Base-by-base conservation (phyloP, 23 tunicate species). In the Phallusia fumigata region DNA sequence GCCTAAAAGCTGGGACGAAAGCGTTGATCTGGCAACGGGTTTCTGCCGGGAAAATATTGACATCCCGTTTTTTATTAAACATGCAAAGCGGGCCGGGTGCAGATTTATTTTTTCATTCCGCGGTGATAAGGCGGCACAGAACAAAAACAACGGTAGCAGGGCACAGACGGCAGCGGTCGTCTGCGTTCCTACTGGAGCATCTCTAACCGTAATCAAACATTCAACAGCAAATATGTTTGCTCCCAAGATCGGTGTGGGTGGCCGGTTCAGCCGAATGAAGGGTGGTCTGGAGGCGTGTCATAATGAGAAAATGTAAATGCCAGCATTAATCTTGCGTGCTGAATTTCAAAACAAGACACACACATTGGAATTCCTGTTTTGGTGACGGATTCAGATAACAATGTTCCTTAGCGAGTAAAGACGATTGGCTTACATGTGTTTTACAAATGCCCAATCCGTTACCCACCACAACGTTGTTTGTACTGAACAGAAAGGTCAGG, bases 1-100 rank as follows among this genome's bases (percentile, higher is more conserved):
- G 1, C 69, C 13, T 58, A 58, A 58, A 58, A 58, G 69, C 69
- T 58, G 28, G 26, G 69, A 5, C 69, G 47, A 40, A 40, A 22
- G 69, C 69, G 69, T 2, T 58, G 69, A 40, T 40, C 69, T 58
- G 69, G 69, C 69, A 58, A 58, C 69, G 28, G 69, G 69, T 24
- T 58, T 58, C 28, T 58, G 69, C 2, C 13, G 69, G 16, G 69
- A 24, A 22, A 58, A 58, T 58, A 58, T 58, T 58, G 69, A 58
- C 69, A 16, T 24, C 13, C 69, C 28, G 69, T 58, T 58, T 58
- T 58, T 8, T 58, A 58, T 21, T 58, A 58, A 58, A 58, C 69
- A 13, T 24, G 69, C 28, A 3, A 58, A 21, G 69, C 69, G 69
- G 58, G 15, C 69, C 28, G 1, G 69, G 69, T 1, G 26, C 69